These are phyloP conservation scores for Mirounga angustirostris DNA, from an alignment of 2,113 vertebrate genomes.

Conservation along the genomic window DNA sequence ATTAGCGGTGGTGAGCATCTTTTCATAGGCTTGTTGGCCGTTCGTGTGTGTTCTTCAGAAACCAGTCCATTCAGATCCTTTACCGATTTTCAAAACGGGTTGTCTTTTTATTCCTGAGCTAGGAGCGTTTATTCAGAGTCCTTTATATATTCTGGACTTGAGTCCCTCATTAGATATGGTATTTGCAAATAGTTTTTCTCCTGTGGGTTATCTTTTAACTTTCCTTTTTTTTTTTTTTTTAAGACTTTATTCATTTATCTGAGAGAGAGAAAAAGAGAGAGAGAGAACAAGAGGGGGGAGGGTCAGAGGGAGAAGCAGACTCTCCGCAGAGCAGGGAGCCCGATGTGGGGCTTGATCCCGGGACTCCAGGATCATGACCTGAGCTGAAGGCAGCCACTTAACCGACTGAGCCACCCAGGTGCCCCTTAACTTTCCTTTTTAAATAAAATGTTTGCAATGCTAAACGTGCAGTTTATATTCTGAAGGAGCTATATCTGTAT, in stretches of 20 bases:
- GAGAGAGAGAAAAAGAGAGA: no score
- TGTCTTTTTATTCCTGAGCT: not conserved
- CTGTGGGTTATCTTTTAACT: not conserved
- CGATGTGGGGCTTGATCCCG: no score
- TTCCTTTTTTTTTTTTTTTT: not conserved
- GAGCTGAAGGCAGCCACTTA: no score
- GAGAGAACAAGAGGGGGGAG: no score
- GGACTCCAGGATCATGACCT: no score
- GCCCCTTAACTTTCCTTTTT: not conserved
- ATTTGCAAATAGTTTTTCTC: not conserved
- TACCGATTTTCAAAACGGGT: not conserved
- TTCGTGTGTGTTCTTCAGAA: not conserved
- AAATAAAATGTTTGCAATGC: not conserved
- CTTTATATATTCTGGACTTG: not conserved
- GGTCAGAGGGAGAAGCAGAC: no score
- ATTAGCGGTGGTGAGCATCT: rapidly evolving
- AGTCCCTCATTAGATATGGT: not conserved
- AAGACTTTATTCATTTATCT: no score
- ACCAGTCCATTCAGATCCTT: not conserved
- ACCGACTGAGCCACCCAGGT: no score
- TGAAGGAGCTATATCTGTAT: not conserved
- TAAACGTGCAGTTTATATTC: not conserved
- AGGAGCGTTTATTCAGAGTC: not conserved
- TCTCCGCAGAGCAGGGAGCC: no score
- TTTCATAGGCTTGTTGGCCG: rapidly evolving